phyloP scores from a whole-genome alignment of 92 coral and sea anemone species.

The Zoanthus sansibaricus region DNA sequence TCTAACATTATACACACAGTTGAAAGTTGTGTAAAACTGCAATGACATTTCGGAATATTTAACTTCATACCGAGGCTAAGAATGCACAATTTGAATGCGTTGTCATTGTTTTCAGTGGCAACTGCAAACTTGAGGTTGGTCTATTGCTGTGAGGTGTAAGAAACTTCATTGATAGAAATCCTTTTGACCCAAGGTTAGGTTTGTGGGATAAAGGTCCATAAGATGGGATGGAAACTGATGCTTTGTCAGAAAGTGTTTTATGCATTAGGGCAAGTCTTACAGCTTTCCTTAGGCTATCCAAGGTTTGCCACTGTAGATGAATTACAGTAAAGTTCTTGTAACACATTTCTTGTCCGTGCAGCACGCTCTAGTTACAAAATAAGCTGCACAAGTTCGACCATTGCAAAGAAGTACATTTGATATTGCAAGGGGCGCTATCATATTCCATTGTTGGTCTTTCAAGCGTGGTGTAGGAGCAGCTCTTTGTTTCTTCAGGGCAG shows the following conservation, averaged over 20 bases:
- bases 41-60: too few relatives aligned
- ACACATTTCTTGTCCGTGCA: conserved; percentile 46
- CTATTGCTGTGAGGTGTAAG: too few relatives aligned
- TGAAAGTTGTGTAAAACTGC: too few relatives aligned
- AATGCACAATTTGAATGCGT: too few relatives aligned
- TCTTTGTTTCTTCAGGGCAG: conserved; percentile 52
- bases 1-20: too few relatives aligned
- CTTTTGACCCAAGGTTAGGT: too few relatives aligned
- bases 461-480: conserved; percentile 44
- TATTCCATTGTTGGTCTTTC: conserved; percentile 56
- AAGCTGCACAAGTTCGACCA: not conserved
- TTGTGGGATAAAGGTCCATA: not conserved
- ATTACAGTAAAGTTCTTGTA: conserved; percentile 21
- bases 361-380: conserved; percentile 44
- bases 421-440: conserved; percentile 26
- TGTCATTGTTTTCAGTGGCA: too few relatives aligned
- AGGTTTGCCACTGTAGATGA: conserved; percentile 42
- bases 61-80: too few relatives aligned
- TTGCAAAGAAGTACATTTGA: not conserved
- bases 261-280: conserved; percentile 43
- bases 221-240: not conserved
- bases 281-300: conserved; percentile 50
- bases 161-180: too few relatives aligned
- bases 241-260: conserved; percentile 16
- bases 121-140: too few relatives aligned